Base-by-base conservation (phyloP, 2,797 vertebrate species). In the Hoplostethus mediterraneus region DNA sequence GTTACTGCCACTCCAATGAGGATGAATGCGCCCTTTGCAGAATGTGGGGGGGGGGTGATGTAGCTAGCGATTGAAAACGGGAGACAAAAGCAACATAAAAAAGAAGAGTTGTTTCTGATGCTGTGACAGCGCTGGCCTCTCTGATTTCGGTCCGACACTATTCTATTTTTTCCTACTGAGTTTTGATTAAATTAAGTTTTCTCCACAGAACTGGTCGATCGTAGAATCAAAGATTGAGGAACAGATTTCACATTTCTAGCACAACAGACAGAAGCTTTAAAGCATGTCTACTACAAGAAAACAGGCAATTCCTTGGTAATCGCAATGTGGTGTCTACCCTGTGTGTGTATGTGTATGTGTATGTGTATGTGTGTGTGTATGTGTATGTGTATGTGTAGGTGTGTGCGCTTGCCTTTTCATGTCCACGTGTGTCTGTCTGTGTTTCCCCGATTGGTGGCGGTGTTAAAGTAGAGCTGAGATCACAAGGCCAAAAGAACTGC, bases 121-220 rank as follows among this genome's bases (percentile, higher is more conserved):
- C 30, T 77, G 53, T 77, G 62, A n/a, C 65, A 81, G 56, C 51
- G 0, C 53, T 67, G n/a, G 3, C 10, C 44, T 81, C 40, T 55
- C 1, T 47, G 62, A 57, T 53, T 58, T 13, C 48, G 31, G 59
- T 62, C 52, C 59, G 47, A 63, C 48, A 30, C 13, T 25, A 9
- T 48, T 75, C 38, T 55, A 16, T 77, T 68, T 77, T 56, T 47
- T 60, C 38, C 40, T 14, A 8, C 17, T 72, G 54, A 4, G 16
- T 72, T 72, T 44, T 56, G 42, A 76, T 80, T 45, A 38, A 75
- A 64, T 82, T 54, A 79, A 9, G 70, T 67, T 65, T 40, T 56
- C 52, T 31, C 44, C 33, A 16, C 17, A 60, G 10, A 64, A 51
- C 40, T 55, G 5, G 16, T 51, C 36, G 25, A 40, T 68, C 64